Conservation (phyloP, 1,140 invertebrate species). For the Drosophila mojavensis region DNA sequence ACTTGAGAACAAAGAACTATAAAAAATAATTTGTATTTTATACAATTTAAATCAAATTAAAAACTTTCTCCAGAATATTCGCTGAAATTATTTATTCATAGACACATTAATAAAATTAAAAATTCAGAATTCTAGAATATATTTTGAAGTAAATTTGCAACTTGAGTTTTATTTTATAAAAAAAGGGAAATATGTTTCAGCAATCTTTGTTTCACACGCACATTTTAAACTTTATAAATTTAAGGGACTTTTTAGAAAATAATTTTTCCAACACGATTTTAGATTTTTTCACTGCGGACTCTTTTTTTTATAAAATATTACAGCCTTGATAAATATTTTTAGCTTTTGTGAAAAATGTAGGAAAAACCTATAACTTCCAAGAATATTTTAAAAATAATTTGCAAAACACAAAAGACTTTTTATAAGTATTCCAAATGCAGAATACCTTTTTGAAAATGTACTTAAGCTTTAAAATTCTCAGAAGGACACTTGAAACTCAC, state of each 20-base stretch:
- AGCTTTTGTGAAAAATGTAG: too few relatives aligned
- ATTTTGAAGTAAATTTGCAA: neutral
- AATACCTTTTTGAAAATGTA: too few relatives aligned
- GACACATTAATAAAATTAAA: too few relatives aligned
- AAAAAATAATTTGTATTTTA: too few relatives aligned
- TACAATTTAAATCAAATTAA: too few relatives aligned
- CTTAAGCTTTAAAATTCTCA: neutral
- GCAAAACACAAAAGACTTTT: neutral
- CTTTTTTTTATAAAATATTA: neutral
- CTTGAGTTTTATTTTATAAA: neutral
- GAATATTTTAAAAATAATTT: neutral
- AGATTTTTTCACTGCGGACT: neutral
- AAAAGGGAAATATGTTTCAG: neutral
- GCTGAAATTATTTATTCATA: neutral
- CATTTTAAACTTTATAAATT: neutral
- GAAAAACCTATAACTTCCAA: too few relatives aligned
- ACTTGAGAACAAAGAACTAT: too few relatives aligned
- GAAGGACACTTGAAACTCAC: constrained; percentile 64
- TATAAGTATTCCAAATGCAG: neutral
- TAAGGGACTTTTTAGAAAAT: neutral
- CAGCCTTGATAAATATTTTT: too few relatives aligned
- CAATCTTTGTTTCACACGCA: neutral
- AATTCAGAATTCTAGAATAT: neutral
- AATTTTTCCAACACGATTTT: too few relatives aligned
- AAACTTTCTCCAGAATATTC: neutral